A percentile compares a stretch with the other conserved stretches of the same genome.
phyloP scores from a whole-genome alignment of 2,113 vertebrate species.

The Daubentonia madagascariensis region DNA sequence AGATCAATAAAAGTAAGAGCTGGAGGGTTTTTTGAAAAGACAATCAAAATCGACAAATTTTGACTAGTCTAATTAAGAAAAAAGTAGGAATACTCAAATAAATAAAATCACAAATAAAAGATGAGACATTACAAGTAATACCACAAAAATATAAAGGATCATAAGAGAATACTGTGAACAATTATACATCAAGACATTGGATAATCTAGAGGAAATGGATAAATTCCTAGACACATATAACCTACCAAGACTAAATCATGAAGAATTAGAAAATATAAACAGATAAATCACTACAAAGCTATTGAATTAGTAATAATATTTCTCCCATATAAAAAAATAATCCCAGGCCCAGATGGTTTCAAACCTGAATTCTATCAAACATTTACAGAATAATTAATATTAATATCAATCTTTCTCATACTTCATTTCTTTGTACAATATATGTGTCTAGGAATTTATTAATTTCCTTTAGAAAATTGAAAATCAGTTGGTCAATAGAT shows the following conservation, averaged over 20 bases:
- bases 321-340: not conserved
- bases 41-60: not conserved
- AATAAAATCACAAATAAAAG: not conserved
- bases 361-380: not conserved
- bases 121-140: not conserved
- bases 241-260: not conserved
- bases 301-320: not conserved
- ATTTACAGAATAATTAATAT: not conserved
- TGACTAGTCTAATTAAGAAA: not conserved
- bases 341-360: not conserved
- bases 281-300: not conserved
- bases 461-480: too few species aligned
- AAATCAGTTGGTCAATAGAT: too few species aligned
- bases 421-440: too few species aligned
- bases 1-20: not conserved
- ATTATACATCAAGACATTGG: not conserved
- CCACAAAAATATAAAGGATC: not conserved
- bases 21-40: not conserved
- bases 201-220: not conserved
- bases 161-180: not conserved
- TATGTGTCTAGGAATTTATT: too few species aligned
- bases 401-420: too few species aligned
- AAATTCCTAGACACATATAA: not conserved
- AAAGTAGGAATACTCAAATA: not conserved
- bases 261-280: not conserved